Evolutionary conservation across 2,888 invertebrate genomes (phyloP), one percentile per base, ranked within the genome.

Genomic region (Polymixis lichenea): DNA sequence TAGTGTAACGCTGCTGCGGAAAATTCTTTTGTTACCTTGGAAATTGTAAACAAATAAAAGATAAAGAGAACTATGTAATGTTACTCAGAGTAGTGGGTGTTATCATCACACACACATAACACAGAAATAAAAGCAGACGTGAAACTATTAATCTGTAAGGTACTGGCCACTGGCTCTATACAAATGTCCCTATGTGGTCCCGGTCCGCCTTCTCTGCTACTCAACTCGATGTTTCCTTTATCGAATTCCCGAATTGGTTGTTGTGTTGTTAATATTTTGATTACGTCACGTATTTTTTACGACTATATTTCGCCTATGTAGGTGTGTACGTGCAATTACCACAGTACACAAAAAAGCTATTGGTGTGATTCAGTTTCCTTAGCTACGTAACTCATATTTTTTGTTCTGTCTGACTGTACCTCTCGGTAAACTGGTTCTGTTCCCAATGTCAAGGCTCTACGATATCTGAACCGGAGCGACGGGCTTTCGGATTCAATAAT

Each of bases 401-500:
- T 91, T 88, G 84, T 87, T 82, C 28, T 69, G 25, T 38, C 5
- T 46, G 61, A 43, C 72, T 77, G 77, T 73, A 80, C 78, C 84
- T 85, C 79, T 81, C 83, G 78, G 85, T 85, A 88, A 88, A 89
- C 89, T 88, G 88, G 90, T 91, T 90, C 78, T 83, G 84, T 88
- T 89, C 86, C 87, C 92, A 92, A 91, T 91, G 92, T 92, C 94
- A 93, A 92, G 93, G 92, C 84, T 88, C 87, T 81, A 87, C 81
- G 86, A 86, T 77, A 77, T 72, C 66, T 77, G 75, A 80, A 79
- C 74, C 75, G 72, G 62, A 69, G 53, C 66, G 62, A 60, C 32
- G 6, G 22, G 22, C 68, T 69, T 75, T 62, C 32, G 55, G 66
- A 67, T 22, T n/a, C 58, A 75, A 73, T 78, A 60, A 69, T 68